These are phyloP conservation scores for Peromyscus californicus DNA, from an alignment of 2,113 vertebrate genomes.

Conservation along the genomic window DNA sequence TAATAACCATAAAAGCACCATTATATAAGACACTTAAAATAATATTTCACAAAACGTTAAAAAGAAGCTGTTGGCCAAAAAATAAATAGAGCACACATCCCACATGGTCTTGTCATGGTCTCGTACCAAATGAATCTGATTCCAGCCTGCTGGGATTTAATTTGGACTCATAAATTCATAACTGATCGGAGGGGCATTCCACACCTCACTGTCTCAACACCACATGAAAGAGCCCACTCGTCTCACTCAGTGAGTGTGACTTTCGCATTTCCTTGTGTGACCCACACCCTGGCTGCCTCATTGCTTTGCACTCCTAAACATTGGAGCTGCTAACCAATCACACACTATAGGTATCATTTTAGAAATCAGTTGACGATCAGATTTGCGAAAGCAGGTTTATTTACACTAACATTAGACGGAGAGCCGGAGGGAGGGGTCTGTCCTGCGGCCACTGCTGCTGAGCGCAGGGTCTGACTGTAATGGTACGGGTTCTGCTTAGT, in stretches of 20 bases:
- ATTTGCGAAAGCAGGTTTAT: constrained; percentile 68
- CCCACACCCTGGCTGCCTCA: background rate
- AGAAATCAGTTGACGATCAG: background rate
- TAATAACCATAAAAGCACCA: constrained; percentile 84
- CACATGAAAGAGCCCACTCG: background rate
- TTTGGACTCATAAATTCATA: constrained; percentile 32
- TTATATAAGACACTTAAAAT: constrained; percentile 77
- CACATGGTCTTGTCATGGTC: background rate
- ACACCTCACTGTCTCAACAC: background rate
- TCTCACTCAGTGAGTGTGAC: background rate
- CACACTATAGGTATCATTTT: constrained; percentile 25
- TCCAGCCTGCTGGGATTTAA: constrained; percentile 23
- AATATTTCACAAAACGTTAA: constrained; percentile 74
- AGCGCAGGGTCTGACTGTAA: constrained; percentile 47
- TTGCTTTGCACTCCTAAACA: background rate
- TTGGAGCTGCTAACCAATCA: constrained; percentile 30
- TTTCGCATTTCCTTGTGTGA: background rate
- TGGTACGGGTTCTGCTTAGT: constrained; percentile 58
- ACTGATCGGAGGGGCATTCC: background rate
- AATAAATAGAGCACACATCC: constrained; percentile 61
- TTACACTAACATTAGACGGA: constrained; percentile 36
- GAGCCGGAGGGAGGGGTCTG: constrained; percentile 48
- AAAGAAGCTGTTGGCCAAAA: constrained; percentile 71
- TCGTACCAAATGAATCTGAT: constrained; percentile 10
- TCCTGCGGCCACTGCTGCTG: background rate